Evolutionary conservation across 2,888 invertebrate genomes (phyloP).

Genomic region (Dorcus hopei): DNA sequence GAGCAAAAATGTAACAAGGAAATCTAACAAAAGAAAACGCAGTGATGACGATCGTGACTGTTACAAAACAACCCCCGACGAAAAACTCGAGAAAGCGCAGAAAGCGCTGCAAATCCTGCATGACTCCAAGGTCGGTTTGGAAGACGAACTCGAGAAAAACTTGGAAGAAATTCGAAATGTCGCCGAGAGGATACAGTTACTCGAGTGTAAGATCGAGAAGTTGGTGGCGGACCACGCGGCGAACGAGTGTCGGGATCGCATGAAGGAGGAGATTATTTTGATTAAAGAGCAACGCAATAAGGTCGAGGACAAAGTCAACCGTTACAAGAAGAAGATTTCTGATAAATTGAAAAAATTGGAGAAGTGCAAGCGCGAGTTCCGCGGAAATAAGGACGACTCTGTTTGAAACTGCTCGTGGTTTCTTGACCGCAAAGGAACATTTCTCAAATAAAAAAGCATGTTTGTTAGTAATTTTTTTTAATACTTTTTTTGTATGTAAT

Average conservation of each 20-base stretch:
- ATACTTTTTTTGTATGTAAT: too few relatives aligned
- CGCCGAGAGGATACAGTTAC: conserved; percentile 2
- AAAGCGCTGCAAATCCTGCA: conserved; percentile 6
- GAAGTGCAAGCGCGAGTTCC: neutral
- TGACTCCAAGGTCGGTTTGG: conserved; percentile 11
- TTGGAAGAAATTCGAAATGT: conserved; percentile 11
- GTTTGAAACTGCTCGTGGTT: too few relatives aligned
- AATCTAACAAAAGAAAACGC: neutral
- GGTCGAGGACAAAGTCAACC: conserved; percentile 3
- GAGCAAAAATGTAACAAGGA: too few relatives aligned
- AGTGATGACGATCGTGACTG: neutral
- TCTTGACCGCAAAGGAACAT: too few relatives aligned
- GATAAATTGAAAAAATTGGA: conserved; percentile 9
- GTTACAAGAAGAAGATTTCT: conserved; percentile 3
- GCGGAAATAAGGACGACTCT: too few relatives aligned
- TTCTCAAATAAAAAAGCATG: too few relatives aligned
- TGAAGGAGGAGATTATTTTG: conserved; percentile 11
- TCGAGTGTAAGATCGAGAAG: conserved; percentile 14
- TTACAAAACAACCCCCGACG: conserved; percentile 7
- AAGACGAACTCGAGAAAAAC: conserved; percentile 8
- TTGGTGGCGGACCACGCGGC: conserved; percentile 4
- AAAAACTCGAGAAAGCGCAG: conserved; percentile 8
- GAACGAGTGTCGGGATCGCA: conserved; percentile 8
- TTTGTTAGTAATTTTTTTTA: too few relatives aligned
- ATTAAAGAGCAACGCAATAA: conserved; percentile 11